A percentile compares a stretch with the other conserved stretches of the same genome.
These are phyloP conservation scores for Tragelaphus buxtoni DNA, from an alignment of 2,113 vertebrate species.

Conservation along the genomic window DNA sequence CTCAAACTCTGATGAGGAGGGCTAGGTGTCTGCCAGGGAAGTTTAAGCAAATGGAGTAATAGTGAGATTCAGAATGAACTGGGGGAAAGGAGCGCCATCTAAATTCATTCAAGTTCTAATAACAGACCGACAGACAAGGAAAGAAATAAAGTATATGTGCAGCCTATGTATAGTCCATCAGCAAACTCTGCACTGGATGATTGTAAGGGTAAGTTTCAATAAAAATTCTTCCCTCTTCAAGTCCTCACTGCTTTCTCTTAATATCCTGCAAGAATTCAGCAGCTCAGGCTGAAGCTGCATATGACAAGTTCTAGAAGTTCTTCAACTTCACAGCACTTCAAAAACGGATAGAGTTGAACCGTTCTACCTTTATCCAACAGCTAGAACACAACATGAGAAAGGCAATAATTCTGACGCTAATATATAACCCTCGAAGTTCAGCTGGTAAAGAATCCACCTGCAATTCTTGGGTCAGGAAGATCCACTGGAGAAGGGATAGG, in stretches of 20 bases:
- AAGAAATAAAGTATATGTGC: not conserved
- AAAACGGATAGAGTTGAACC: not conserved
- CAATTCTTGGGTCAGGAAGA: not conserved
- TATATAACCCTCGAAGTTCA: not conserved
- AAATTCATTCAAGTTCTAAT: not conserved
- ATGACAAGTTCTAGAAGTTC: not conserved
- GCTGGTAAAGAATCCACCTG: not conserved
- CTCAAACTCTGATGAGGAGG: accelerated
- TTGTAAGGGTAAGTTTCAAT: not conserved
- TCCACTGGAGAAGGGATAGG: not conserved
- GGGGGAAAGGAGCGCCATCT: not conserved
- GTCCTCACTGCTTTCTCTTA: not conserved
- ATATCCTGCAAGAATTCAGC: not conserved
- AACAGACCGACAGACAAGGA: not conserved
- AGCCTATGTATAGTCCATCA: not conserved
- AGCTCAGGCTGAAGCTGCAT: accelerated
- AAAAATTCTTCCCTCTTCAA: not conserved
- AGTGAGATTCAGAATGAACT: accelerated
- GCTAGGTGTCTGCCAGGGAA: not conserved
- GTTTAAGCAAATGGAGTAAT: not conserved
- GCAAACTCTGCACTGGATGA: not conserved
- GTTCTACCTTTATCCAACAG: not conserved
- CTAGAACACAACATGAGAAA: not conserved
- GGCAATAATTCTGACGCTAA: not conserved
- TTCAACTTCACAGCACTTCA: not conserved